phyloP scores from a whole-genome alignment of 2,113 vertebrate species.

The Aegithalos caudatus region DNA sequence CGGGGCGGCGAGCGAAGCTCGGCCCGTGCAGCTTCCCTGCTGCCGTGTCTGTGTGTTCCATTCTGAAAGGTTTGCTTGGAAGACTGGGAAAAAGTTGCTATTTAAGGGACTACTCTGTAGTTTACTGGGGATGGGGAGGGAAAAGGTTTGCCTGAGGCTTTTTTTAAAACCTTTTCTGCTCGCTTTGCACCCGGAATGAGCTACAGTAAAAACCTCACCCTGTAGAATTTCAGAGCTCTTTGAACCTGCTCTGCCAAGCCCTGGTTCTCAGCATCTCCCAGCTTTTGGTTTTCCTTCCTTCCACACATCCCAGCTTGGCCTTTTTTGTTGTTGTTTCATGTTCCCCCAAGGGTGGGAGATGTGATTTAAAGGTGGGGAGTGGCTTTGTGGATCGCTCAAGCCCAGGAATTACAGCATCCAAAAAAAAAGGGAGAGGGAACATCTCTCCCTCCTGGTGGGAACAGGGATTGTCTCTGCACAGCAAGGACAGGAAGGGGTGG shows the following conservation, averaged over 20 bases:
- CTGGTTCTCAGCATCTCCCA: not conserved
- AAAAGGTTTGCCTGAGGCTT: not conserved
- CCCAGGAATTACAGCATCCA: not conserved
- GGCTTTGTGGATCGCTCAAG: not conserved
- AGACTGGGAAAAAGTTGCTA: not conserved
- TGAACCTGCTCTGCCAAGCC: not conserved
- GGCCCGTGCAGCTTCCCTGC: not conserved
- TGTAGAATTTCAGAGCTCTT: accelerated
- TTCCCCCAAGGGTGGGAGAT: not conserved
- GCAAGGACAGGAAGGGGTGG: not conserved
- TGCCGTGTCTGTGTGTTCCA: not conserved
- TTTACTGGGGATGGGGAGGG: not conserved
- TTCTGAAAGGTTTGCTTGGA: not conserved
- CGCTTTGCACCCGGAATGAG: accelerated
- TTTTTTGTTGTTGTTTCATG: not conserved
- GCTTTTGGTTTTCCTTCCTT: not conserved
- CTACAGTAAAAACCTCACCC: not conserved
- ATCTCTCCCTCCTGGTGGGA: not conserved
- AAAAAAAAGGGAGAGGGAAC: not conserved
- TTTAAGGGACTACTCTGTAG: not conserved
- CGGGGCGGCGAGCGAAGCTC: not conserved
- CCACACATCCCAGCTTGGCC: accelerated
- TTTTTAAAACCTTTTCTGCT: not conserved
- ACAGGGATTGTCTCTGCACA: not conserved
- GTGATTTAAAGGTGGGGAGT: not conserved